These are phyloP conservation scores for Gymnocephalus cernua DNA, from an alignment of 2,113 vertebrate species.

Conservation along the genomic window DNA sequence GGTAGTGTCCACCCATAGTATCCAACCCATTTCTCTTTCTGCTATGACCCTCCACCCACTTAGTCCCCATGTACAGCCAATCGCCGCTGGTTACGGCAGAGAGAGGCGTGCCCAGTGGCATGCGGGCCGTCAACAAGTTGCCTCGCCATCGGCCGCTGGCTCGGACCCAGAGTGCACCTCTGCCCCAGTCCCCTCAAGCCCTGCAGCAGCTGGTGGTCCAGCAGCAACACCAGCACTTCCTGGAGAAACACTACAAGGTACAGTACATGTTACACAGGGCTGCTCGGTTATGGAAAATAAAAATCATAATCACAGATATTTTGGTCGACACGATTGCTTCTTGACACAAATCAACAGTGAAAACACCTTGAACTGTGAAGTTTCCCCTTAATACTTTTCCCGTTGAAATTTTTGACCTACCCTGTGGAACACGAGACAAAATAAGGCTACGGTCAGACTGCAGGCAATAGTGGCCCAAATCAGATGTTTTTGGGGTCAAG, in stretches of 20 bases:
- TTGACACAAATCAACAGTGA: too few species aligned
- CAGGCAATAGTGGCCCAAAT: too few species aligned
- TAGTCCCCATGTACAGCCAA: slow-evolving; percentile 94
- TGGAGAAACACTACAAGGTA: slow-evolving; percentile 89
- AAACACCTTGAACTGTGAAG: too few species aligned
- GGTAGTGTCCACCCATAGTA: not conserved
- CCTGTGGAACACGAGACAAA: too few species aligned
- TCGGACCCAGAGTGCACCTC: slow-evolving; percentile 93
- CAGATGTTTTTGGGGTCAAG: too few species aligned
- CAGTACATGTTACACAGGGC: not conserved
- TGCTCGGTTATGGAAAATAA: too few species aligned
- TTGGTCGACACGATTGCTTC: too few species aligned
- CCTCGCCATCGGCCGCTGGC: slow-evolving; percentile 92
- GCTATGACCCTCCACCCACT: not conserved
- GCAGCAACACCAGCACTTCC: slow-evolving; percentile 94
- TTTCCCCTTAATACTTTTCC: too few species aligned
- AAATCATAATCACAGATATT: too few species aligned
- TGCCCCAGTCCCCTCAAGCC: slow-evolving; percentile 95
- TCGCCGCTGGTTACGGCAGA: slow-evolving; percentile 93
- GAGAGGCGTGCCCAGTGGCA: slow-evolving; percentile 84
- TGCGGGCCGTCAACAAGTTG: slow-evolving; percentile 89
- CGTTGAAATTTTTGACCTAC: too few species aligned
- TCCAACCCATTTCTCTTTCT: slow-evolving; percentile 5
- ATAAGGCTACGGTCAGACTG: too few species aligned
- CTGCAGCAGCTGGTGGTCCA: slow-evolving; percentile 94